Evolutionary conservation across 2,888 invertebrate species (phyloP).

Genomic region (Hypselothyrea guttata): DNA sequence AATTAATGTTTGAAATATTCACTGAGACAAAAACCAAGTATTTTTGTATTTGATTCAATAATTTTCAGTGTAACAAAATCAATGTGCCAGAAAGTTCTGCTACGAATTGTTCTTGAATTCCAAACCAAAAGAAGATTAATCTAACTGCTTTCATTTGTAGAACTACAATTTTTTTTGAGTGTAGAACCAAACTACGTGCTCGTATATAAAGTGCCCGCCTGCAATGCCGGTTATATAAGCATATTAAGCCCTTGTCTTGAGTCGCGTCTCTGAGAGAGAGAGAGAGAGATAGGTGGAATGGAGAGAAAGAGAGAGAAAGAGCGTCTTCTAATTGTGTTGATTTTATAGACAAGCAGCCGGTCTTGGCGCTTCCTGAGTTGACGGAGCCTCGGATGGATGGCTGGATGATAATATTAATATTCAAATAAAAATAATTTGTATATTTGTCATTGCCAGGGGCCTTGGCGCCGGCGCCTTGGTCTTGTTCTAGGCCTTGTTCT

Average conservation of each 20-base stretch:
- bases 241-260: slow-evolving; percentile 28
- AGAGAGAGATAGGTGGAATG: slow-evolving; percentile 4
- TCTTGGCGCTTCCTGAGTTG: not conserved
- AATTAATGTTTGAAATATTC: too few relatives aligned
- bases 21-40: too few relatives aligned
- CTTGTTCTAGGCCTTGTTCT: too few relatives aligned
- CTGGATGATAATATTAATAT: slow-evolving; percentile 46
- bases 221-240: slow-evolving; percentile 43
- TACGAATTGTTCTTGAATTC: too few relatives aligned
- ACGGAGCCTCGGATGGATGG: not conserved
- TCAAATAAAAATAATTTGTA: slow-evolving; percentile 71
- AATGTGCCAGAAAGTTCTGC: too few relatives aligned
- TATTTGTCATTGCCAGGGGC: slow-evolving; percentile 68
- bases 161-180: too few relatives aligned
- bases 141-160: too few relatives aligned
- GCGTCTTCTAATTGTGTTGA: slow-evolving; percentile 54
- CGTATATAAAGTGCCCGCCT: slow-evolving; percentile 21
- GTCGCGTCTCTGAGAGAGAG: not conserved
- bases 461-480: slow-evolving; percentile 38
- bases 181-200: slow-evolving; percentile 13
- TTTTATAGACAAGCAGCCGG: slow-evolving; percentile 46
- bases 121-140: too few relatives aligned
- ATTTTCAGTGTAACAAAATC: too few relatives aligned
- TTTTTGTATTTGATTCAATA: too few relatives aligned
- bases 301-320: not conserved